Evolutionary conservation across 1,140 invertebrate species (phyloP), one percentile per base, ranked within the genome.

Genomic region (Hirudo medicinalis): DNA sequence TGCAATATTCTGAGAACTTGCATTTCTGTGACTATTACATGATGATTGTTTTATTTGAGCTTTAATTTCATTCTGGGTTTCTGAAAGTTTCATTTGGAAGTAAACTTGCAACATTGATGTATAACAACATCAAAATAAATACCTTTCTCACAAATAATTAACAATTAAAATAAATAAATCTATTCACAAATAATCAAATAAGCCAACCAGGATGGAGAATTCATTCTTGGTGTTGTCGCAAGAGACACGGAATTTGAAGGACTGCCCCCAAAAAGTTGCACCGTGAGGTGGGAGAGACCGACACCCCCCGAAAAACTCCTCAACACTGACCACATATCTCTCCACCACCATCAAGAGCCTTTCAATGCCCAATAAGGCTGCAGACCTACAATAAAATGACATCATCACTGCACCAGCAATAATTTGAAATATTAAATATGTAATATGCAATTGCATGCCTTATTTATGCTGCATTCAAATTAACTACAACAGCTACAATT

Each of bases 261-360:
- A 83, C 73, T 80, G 77, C 19, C 84, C 84, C 66, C 83, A 78
- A 76, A 85, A 86, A 13, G 84, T 83, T 29, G 83, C 81, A 5
- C 82, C 84, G 75, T 86, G 85, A 36, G 85, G 84, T 4, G 82
- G 77, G 69, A 85, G 82, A 22, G 81, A 82, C 29, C 85, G 77
- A 5, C 80, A 78, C 8, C 78, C 78, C 20, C 76, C 75, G 72
- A 84, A 80, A 40, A 76, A 76, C 74, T 84, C 84, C 75, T 86
- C 85, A 25, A 85, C 83, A 49, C 77, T 79, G 40, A 82, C 78
- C 36, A 85, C 79, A 75, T 85, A 86, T 32, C 79, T 75, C 74
- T 85, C 84, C 9, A 82, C 83, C 29, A 85, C 78, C 78, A 81
- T 79, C 68, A 85, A 72, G 54, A 85, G 73, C 8, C 85, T 77